Evolutionary conservation across 2,113 vertebrate genomes (phyloP).

Genomic region (Himantopus leucocephalus): DNA sequence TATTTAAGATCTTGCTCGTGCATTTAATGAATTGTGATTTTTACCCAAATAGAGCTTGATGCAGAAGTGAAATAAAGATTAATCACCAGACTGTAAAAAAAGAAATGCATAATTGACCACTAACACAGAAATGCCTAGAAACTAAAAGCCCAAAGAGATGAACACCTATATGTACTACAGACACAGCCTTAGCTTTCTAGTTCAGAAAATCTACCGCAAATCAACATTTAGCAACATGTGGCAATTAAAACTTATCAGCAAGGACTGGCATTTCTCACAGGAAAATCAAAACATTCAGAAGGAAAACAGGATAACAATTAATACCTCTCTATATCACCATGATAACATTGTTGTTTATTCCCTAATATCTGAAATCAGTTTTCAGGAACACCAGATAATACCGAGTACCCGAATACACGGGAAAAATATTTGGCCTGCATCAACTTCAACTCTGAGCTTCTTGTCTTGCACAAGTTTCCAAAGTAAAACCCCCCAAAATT

Average conservation of each 20-base stretch:
- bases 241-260: background rate
- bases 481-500: background rate
- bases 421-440: background rate
- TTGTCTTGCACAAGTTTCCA: background rate
- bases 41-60: background rate
- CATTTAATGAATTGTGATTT: background rate
- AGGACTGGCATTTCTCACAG: background rate
- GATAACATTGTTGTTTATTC: background rate
- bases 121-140: background rate
- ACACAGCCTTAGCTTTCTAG: background rate
- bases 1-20: accelerated
- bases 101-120: background rate
- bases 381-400: background rate
- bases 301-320: background rate
- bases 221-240: background rate
- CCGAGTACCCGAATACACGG: background rate
- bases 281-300: background rate
- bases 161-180: background rate
- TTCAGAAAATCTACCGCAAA: background rate
- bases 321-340: background rate
- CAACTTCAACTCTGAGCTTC: background rate
- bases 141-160: background rate
- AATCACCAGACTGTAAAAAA: background rate
- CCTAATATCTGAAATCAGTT: background rate
- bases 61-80: background rate